Percentiles rank a stretch among this genome's conserved stretches.
Conservation (phyloP, 2,113 vertebrate genomes). For the Chloropsis cyanopogon region DNA sequence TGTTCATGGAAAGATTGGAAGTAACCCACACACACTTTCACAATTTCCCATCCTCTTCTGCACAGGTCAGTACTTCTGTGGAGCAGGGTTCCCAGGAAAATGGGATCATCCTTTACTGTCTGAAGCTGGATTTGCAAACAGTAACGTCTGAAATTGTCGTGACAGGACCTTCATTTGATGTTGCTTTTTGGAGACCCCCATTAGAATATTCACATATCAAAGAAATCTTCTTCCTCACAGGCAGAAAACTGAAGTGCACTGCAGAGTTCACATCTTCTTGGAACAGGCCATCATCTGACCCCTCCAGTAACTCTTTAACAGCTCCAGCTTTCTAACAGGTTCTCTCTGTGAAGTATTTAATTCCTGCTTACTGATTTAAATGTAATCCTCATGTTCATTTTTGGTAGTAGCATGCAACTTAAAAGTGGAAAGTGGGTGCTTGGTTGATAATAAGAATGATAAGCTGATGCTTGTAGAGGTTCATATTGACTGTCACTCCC, state of each 20-base stretch:
- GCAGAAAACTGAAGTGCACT: background rate
- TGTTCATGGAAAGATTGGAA: background rate
- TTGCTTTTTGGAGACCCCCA: background rate
- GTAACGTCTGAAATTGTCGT: background rate
- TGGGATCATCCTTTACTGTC: background rate
- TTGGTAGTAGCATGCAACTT: background rate
- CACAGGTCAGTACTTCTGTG: background rate
- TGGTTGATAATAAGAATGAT: background rate
- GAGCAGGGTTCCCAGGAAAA: background rate
- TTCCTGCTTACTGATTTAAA: background rate
- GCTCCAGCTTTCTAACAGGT: background rate
- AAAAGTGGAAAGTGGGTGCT: background rate
- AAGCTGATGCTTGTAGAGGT: background rate
- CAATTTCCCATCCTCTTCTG: background rate
- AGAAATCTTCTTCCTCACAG: background rate
- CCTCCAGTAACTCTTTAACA: background rate
- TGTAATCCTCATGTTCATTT: background rate
- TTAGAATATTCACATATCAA: background rate
- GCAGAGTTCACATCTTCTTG: background rate
- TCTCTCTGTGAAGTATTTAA: background rate
- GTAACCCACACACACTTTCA: background rate
- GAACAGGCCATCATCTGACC: background rate
- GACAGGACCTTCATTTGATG: background rate
- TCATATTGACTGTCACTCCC: background rate
- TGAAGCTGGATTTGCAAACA: background rate